Evolutionary conservation across 2,113 vertebrate genomes (phyloP).

Genomic region (Australoheros scitulus): DNA sequence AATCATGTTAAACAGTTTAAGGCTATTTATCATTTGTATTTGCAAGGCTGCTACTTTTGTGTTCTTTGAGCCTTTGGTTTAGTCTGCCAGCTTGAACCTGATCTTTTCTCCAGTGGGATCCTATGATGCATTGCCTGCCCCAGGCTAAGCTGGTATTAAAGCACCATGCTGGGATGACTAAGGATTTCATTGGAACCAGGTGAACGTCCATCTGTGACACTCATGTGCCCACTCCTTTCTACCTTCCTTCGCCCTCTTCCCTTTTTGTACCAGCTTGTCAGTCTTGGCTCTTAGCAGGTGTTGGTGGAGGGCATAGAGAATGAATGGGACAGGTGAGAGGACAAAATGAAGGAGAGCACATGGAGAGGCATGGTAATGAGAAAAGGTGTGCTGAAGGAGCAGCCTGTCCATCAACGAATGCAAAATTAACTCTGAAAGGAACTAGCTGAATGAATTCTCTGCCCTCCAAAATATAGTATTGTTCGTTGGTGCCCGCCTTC

Average conservation of each 20-base stretch:
- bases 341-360: not conserved
- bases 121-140: not conserved
- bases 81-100: not conserved
- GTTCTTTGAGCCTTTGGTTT: slow-evolving; percentile 7
- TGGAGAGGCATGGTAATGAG: not conserved
- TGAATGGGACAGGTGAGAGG: not conserved
- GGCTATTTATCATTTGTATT: not conserved
- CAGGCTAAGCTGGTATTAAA: slow-evolving; percentile 2
- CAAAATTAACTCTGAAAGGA: not conserved
- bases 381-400: not conserved
- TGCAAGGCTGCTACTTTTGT: slow-evolving; percentile 2
- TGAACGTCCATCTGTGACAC: slow-evolving; percentile 22
- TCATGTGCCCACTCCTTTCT: not conserved
- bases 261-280: not conserved
- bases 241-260: not conserved
- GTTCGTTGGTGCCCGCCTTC: not conserved
- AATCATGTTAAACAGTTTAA: not conserved
- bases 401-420: not conserved
- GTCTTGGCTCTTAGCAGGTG: slow-evolving; percentile 15
- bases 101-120: not conserved
- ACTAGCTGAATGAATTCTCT: not conserved
- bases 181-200: slow-evolving; percentile 10
- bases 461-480: not conserved
- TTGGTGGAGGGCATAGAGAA: not conserved
- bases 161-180: not conserved